These are phyloP conservation scores for Octomys mimax DNA, from an alignment of 2,797 vertebrate genomes.

Conservation along the genomic window DNA sequence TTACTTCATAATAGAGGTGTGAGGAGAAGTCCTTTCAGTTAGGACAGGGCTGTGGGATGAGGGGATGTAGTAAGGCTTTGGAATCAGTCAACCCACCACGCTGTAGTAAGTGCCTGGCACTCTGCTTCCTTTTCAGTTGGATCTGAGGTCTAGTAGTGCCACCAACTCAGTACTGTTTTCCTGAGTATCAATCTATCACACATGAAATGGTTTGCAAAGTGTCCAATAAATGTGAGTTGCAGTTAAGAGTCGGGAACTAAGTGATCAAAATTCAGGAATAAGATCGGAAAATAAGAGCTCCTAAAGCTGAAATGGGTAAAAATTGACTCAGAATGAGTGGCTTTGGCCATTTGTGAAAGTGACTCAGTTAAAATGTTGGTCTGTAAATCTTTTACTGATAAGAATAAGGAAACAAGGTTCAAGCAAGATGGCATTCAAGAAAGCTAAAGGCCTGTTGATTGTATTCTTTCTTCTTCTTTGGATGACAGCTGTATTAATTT, in stretches of 20 bases:
- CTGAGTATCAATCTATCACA: neutral
- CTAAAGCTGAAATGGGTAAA: neutral
- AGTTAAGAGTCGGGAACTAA: neutral
- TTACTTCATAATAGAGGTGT: neutral
- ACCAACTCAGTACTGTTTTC: neutral
- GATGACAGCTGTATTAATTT: neutral
- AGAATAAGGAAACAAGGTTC: neutral
- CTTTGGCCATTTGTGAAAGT: neutral
- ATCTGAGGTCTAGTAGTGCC: neutral
- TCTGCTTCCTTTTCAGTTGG: neutral
- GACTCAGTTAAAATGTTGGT: neutral
- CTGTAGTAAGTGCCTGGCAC: fast-evolving
- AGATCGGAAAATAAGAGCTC: neutral
- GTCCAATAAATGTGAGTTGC: neutral
- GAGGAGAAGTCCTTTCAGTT: neutral
- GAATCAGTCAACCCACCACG: neutral
- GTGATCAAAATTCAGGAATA: neutral
- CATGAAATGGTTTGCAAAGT: neutral
- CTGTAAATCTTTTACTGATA: neutral
- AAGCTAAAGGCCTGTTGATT: neutral
- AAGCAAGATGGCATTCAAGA: neutral
- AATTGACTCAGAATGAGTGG: neutral
- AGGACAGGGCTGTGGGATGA: neutral
- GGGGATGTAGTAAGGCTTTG: neutral
- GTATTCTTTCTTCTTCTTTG: neutral